Evolutionary conservation across 2,888 invertebrate species (phyloP).

Genomic region (Chrysomela aeneicollis): DNA sequence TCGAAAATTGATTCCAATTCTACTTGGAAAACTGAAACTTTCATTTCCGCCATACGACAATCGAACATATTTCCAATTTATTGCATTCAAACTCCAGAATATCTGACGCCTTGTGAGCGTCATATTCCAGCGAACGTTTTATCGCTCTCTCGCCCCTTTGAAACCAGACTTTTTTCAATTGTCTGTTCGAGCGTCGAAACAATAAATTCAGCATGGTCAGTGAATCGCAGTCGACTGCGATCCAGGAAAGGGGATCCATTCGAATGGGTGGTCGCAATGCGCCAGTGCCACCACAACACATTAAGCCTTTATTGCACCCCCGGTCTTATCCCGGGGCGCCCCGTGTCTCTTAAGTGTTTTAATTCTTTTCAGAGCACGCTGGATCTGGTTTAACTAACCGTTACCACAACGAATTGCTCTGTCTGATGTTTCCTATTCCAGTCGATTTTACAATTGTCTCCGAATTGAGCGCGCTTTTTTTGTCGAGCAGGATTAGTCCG

Average conservation of each 20-base stretch:
- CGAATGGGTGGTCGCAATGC: conserved; percentile 47
- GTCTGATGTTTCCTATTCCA: conserved; percentile 37
- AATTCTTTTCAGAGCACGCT: conserved; percentile 45
- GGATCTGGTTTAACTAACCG: conserved; percentile 44
- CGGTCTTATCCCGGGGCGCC: conserved; percentile 45
- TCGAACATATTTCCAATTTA: neutral
- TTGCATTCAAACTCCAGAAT: conserved; percentile 14
- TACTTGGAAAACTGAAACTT: neutral
- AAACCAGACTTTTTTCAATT: conserved; percentile 43
- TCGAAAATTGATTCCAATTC: neutral
- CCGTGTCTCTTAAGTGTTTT: conserved; percentile 48
- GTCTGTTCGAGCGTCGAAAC: conserved; percentile 44
- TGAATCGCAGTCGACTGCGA: conserved; percentile 41
- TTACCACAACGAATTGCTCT: conserved; percentile 39
- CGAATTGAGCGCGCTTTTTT: conserved; percentile 14
- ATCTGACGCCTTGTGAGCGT: conserved; percentile 11
- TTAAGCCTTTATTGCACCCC: conserved; percentile 42
- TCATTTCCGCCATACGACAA: neutral
- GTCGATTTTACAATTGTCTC: conserved; percentile 37
- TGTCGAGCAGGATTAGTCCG: conserved; percentile 1
- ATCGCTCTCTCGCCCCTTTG: conserved; percentile 27
- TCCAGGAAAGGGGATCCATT: conserved; percentile 41
- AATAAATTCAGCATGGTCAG: conserved; percentile 46
- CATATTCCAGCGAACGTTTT: conserved; percentile 26
- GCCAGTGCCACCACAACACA: conserved; percentile 46